Evolutionary conservation across 1,140 invertebrate species (phyloP).

Genomic region (Diprion similis): DNA sequence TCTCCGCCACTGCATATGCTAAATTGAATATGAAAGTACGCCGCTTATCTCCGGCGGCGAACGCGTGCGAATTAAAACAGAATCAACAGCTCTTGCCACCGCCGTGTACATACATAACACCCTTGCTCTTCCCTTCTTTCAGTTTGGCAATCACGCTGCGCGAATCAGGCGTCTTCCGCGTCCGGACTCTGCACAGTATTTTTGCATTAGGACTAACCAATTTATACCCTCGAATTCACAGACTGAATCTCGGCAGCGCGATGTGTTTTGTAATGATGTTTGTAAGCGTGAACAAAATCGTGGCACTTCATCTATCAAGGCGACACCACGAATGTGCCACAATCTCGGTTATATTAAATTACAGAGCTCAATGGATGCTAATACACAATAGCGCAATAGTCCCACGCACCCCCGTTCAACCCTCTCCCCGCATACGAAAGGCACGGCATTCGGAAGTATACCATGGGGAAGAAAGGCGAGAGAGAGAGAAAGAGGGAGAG

Average conservation of each 20-base stretch:
- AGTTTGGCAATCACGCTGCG: no score
- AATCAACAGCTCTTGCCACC: neutral
- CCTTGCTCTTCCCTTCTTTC: no score
- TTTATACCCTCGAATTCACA: no score
- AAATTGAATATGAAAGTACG: constrained; percentile 65
- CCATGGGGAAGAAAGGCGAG: constrained; percentile 14
- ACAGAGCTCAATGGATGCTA: constrained; percentile 61
- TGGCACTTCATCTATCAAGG: no score
- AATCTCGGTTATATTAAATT: constrained; percentile 53
- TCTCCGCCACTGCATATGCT: constrained; percentile 57
- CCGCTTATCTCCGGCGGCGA: constrained; percentile 52
- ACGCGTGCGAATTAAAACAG: neutral
- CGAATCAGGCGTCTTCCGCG: no score
- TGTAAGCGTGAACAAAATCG: no score
- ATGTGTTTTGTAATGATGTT: no score
- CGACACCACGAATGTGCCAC: neutral
- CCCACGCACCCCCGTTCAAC: constrained; percentile 30
- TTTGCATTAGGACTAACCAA: no score
- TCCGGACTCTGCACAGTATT: no score
- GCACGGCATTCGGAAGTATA: constrained; percentile 15
- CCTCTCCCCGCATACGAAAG: neutral
- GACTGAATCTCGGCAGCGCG: no score
- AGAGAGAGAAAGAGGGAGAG: constrained; percentile 13
- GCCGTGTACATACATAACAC: no score
- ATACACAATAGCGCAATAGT: constrained; percentile 62